phyloP scores from a whole-genome alignment of 2,888 invertebrate species.

The Eledona agricola region DNA sequence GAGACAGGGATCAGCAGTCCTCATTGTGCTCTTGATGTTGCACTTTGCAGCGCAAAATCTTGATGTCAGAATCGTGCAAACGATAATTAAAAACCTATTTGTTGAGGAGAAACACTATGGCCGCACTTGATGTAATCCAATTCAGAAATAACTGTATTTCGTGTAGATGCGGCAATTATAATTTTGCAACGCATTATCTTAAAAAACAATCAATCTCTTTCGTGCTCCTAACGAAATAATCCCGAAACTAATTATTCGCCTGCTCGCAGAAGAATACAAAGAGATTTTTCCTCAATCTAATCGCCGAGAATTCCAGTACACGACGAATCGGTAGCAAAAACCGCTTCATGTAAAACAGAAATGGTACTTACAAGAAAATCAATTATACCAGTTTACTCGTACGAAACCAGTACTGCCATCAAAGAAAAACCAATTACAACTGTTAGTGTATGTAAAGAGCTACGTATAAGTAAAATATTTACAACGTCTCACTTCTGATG shows the following conservation, averaged over 20 bases:
- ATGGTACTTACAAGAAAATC: constrained; percentile 11
- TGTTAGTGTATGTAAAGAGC: constrained; percentile 32
- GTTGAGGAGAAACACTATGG: constrained; percentile 10
- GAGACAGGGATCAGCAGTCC: background rate
- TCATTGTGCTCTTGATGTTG: constrained; percentile 16
- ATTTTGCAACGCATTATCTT: constrained; percentile 15
- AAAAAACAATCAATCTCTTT: constrained; percentile 24
- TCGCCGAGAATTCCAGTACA: background rate
- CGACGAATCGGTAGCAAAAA: no score
- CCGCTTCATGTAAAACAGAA: no score
- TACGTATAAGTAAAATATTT: constrained; percentile 15
- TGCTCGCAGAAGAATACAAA: background rate
- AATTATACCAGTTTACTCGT: constrained; percentile 10
- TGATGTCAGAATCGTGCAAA: constrained; percentile 21
- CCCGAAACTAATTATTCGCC: background rate
- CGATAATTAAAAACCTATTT: constrained; percentile 25
- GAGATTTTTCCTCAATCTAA: background rate
- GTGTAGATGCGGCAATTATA: constrained; percentile 18
- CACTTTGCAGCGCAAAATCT: no score
- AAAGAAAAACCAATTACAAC: constrained; percentile 25
- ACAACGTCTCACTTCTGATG: constrained; percentile 18
- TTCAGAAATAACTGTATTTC: constrained; percentile 20
- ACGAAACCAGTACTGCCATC: constrained; percentile 26
- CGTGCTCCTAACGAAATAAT: constrained; percentile 9
- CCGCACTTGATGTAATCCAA: constrained; percentile 12